These are phyloP conservation scores for Aix galericulata DNA, from an alignment of 2,113 vertebrate genomes.

Conservation along the genomic window DNA sequence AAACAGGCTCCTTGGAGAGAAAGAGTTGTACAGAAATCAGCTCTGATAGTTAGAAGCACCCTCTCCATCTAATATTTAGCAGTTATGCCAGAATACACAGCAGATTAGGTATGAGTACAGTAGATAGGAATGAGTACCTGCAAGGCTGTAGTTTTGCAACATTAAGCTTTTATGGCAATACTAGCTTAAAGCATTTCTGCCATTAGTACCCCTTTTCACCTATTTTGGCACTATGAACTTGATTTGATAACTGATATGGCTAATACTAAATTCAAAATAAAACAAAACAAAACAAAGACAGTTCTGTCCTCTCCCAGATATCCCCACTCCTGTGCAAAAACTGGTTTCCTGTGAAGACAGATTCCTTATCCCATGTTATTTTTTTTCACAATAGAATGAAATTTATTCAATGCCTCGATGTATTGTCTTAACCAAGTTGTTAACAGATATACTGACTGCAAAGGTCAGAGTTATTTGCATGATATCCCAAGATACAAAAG, in stretches of 20 bases:
- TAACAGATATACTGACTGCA: neutral
- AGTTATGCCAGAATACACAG: neutral
- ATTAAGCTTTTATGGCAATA: neutral
- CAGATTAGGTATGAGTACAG: neutral
- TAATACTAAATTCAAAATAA: neutral
- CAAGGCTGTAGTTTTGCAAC: neutral
- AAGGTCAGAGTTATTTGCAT: neutral
- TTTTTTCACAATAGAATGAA: neutral
- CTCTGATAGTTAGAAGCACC: neutral
- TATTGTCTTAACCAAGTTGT: neutral
- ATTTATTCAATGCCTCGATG: neutral
- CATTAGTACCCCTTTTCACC: neutral
- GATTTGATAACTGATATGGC: neutral
- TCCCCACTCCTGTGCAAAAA: neutral
- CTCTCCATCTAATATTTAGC: neutral
- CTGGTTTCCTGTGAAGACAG: neutral
- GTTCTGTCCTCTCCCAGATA: neutral
- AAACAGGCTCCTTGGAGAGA: neutral
- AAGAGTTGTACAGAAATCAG: neutral
- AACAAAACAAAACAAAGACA: neutral
- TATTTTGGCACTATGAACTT: neutral
- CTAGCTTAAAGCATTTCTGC: neutral
- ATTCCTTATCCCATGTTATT: neutral
- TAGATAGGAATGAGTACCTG: neutral
- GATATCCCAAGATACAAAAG: neutral